A percentile compares a stretch with the other conserved stretches of the same genome.
phyloP scores from a whole-genome alignment of 2,888 invertebrate genomes.

The Calephelis perditalis region DNA sequence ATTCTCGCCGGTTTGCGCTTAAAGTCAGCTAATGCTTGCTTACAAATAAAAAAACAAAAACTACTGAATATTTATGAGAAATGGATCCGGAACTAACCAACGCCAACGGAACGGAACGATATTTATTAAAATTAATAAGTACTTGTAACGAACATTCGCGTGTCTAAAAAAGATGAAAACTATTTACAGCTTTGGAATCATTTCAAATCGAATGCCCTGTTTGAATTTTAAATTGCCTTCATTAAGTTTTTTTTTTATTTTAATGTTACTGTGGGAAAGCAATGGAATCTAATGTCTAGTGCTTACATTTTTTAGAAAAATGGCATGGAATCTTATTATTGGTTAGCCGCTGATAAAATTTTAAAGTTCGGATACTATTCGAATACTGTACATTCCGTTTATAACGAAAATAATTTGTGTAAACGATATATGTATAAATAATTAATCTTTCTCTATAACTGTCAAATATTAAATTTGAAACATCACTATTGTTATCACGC shows the following conservation, averaged over 20 bases:
- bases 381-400: too few relatives aligned
- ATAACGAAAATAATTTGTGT: too few relatives aligned
- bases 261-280: conserved; percentile 21
- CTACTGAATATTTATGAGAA: conserved; percentile 19
- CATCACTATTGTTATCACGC: too few relatives aligned
- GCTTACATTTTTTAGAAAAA: too few relatives aligned
- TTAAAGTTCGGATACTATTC: too few relatives aligned
- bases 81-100: conserved; percentile 19
- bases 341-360: too few relatives aligned
- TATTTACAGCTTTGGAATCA: conserved; percentile 11
- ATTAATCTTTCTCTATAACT: too few relatives aligned
- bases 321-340: too few relatives aligned
- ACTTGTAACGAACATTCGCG: conserved; percentile 26
- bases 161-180: conserved; percentile 21
- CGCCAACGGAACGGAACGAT: conserved; percentile 19
- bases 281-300: neutral
- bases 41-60: conserved; percentile 59
- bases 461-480: too few relatives aligned
- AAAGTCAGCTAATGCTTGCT: conserved; percentile 2
- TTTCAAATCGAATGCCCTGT: conserved; percentile 8
- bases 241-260: conserved; percentile 6
- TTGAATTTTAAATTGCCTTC: conserved; percentile 10
- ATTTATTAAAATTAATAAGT: conserved; percentile 23
- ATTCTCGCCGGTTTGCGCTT: neutral
- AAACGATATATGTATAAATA: too few relatives aligned